phyloP scores from a whole-genome alignment of 2,888 invertebrate genomes.

The Diarsia dahlii region DNA sequence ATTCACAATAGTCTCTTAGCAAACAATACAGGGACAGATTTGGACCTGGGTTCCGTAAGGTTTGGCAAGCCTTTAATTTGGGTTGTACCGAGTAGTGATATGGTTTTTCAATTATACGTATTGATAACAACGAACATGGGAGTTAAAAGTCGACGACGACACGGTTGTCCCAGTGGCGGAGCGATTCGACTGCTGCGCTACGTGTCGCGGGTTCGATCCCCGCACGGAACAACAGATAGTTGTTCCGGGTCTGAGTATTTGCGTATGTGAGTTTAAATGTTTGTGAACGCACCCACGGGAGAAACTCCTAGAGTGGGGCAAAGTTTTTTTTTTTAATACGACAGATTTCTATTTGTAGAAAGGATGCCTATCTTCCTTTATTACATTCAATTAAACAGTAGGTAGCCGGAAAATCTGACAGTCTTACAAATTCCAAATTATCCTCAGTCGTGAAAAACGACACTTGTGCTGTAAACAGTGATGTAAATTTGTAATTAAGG shows the following conservation, averaged over 20 bases:
- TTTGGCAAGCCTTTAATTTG: slow-evolving; percentile 34
- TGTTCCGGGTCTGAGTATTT: too few species aligned
- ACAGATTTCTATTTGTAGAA: too few species aligned
- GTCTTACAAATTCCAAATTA: slow-evolving; percentile 51
- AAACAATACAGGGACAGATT: slow-evolving; percentile 39
- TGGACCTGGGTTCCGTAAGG: slow-evolving; percentile 13
- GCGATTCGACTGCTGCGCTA: too few species aligned
- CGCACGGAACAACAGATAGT: too few species aligned
- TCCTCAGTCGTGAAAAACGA: slow-evolving; percentile 52
- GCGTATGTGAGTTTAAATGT: too few species aligned
- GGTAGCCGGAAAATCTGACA: too few species aligned
- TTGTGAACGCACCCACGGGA: too few species aligned
- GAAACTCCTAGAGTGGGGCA: too few species aligned
- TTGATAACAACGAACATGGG: not conserved
- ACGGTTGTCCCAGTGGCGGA: too few species aligned
- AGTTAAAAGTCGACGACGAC: not conserved
- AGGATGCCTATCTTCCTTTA: too few species aligned
- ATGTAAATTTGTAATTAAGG: slow-evolving; percentile 15
- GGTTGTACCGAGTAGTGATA: not conserved
- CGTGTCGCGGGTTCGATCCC: too few species aligned
- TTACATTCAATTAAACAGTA: not conserved
- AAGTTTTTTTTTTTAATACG: too few species aligned
- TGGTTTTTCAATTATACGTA: not conserved
- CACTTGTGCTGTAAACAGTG: slow-evolving; percentile 32
- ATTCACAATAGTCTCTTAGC: slow-evolving; percentile 37